phyloP scores from a whole-genome alignment of 2,113 vertebrate genomes.

The Gavialis gangeticus region DNA sequence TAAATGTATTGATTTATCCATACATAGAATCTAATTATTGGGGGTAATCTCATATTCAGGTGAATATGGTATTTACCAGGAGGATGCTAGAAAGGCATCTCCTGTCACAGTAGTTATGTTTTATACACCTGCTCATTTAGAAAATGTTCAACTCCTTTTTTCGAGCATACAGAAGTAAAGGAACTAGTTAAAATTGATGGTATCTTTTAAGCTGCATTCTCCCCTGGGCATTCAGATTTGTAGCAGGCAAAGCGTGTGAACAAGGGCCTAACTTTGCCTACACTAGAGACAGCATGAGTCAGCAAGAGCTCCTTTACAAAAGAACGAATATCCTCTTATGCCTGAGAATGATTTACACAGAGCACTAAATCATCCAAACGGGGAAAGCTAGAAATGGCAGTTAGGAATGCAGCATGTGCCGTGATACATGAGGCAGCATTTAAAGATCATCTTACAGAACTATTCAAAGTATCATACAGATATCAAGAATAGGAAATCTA shows the following conservation, averaged over 20 bases:
- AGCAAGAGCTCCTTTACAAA: neutral
- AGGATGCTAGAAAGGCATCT: conserved; percentile 1
- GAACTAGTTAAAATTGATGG: neutral
- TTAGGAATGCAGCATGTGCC: conserved; percentile 34
- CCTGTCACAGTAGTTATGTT: neutral
- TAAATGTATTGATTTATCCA: too few relatives aligned
- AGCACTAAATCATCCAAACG: conserved; percentile 37
- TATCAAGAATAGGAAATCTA: conserved; percentile 49
- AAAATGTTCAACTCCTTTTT: neutral
- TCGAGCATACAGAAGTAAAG: neutral
- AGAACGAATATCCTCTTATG: conserved; percentile 17
- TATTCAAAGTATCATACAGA: neutral
- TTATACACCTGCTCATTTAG: conserved; percentile 5
- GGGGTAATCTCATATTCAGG: too few relatives aligned
- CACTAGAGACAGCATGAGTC: conserved; percentile 52
- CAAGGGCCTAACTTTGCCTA: neutral
- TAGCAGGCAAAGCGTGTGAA: conserved; percentile 19
- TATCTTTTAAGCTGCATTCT: neutral
- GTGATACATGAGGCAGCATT: conserved; percentile 35
- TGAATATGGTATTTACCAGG: neutral
- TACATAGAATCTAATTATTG: too few relatives aligned
- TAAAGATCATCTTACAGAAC: conserved; percentile 46
- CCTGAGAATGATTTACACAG: conserved; percentile 24
- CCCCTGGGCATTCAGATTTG: conserved; percentile 28
- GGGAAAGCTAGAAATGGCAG: conserved; percentile 49